A percentile compares a stretch with the other conserved stretches of the same genome.
These are phyloP conservation scores for Eulithis prunata DNA, from an alignment of 2,888 invertebrate genomes.

Conservation along the genomic window DNA sequence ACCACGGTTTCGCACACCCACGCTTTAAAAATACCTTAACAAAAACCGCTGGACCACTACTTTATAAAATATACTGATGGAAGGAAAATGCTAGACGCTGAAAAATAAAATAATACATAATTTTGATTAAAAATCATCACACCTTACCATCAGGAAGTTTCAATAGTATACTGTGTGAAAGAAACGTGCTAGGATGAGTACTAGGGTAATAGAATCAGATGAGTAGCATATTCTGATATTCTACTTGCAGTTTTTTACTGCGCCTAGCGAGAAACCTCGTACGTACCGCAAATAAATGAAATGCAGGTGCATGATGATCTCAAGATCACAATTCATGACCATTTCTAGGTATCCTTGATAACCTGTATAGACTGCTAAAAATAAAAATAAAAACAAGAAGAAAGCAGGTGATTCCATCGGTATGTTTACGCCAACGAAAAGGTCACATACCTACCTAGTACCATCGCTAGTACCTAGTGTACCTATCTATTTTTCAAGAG, in stretches of 20 bases:
- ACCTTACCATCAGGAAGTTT: no score
- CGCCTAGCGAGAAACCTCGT: no score
- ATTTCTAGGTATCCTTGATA: slow-evolving; percentile 26
- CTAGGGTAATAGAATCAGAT: neutral
- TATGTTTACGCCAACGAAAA: slow-evolving; percentile 8
- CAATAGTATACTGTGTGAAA: no score
- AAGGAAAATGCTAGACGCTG: no score
- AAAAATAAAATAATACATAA: no score
- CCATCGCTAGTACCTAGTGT: no score
- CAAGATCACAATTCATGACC: slow-evolving; percentile 13
- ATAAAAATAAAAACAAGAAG: slow-evolving; percentile 11
- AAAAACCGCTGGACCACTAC: no score
- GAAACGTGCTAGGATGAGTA: no score
- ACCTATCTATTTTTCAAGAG: neutral
- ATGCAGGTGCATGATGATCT: slow-evolving; percentile 52
- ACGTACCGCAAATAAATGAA: neutral
- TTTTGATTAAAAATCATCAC: no score
- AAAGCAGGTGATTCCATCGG: slow-evolving; percentile 17
- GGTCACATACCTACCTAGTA: neutral
- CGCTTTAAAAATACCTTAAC: no score
- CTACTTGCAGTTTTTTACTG: neutral
- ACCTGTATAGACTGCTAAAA: slow-evolving; percentile 1
- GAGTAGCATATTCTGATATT: neutral
- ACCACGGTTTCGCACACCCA: no score
- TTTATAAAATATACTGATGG: no score